A percentile compares a stretch with the other conserved stretches of the same genome.
Evolutionary conservation across 2,797 vertebrate species (phyloP).

Genomic region (Margarornis squamiger): DNA sequence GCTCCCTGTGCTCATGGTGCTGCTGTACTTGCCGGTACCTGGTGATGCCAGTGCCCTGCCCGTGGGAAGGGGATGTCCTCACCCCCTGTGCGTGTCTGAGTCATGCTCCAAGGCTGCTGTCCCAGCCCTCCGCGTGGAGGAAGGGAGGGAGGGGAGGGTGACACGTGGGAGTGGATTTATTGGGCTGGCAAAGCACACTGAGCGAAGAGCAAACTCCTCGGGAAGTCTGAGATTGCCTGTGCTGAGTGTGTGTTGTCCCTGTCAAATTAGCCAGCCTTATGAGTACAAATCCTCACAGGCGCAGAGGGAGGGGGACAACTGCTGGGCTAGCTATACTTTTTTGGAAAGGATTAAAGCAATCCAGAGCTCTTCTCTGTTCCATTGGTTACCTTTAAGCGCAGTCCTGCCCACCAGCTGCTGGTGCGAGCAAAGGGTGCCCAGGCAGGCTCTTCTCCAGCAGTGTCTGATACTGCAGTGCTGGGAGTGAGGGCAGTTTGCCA

Average conservation of each 20-base stretch:
- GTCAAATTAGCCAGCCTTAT: background rate
- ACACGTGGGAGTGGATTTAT: background rate
- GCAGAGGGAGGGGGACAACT: background rate
- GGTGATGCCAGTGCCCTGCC: background rate
- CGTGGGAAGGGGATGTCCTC: background rate
- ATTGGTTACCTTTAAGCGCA: background rate
- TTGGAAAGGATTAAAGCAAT: constrained; percentile 29
- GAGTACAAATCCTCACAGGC: background rate
- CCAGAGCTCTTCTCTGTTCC: background rate
- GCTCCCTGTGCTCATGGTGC: background rate
- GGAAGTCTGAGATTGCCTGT: background rate
- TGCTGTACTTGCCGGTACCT: background rate
- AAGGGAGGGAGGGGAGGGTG: background rate
- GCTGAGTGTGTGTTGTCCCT: background rate
- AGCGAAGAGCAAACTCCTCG: background rate
- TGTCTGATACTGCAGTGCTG: background rate
- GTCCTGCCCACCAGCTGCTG: background rate
- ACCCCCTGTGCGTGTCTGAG: background rate
- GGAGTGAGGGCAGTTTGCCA: background rate
- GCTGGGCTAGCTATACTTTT: background rate
- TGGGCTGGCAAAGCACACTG: background rate
- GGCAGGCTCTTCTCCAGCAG: background rate
- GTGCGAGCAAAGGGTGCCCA: background rate
- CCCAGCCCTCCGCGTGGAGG: background rate
- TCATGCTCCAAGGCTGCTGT: background rate